A percentile compares a stretch with the other conserved stretches of the same genome.
Conservation (phyloP, 2,888 invertebrate genomes). For the Catocala sponsa region DNA sequence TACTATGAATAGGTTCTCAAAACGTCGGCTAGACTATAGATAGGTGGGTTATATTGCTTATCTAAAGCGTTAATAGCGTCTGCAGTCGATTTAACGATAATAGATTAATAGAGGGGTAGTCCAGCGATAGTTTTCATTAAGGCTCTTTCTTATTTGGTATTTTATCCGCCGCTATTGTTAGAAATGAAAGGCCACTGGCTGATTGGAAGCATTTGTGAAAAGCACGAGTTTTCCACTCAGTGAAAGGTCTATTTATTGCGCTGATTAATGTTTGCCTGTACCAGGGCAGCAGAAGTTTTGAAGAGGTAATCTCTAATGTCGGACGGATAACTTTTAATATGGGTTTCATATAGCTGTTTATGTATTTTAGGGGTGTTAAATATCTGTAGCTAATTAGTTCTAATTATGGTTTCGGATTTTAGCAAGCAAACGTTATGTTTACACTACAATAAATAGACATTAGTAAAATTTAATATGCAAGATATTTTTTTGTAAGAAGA, state of each 20-base stretch:
- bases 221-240: constrained; percentile 67
- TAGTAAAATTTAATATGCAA: too few relatives aligned
- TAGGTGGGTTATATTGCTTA: constrained; percentile 29
- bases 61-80: constrained; percentile 59
- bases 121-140: constrained; percentile 71
- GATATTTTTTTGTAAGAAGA: too few relatives aligned
- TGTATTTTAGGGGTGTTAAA: background rate
- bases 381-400: background rate
- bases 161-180: constrained; percentile 64
- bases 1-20: constrained; percentile 31
- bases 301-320: constrained; percentile 41
- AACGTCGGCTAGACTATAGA: constrained; percentile 16
- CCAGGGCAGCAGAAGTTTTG: constrained; percentile 37
- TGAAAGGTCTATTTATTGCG: constrained; percentile 62
- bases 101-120: constrained; percentile 63
- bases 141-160: constrained; percentile 68
- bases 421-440: too few relatives aligned
- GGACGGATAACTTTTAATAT: constrained; percentile 36
- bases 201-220: constrained; percentile 74
- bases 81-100: constrained; percentile 68
- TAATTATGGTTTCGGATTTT: too few relatives aligned
- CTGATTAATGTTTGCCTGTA: constrained; percentile 71
- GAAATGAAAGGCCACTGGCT: constrained; percentile 64
- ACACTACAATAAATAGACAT: too few relatives aligned
- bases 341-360: constrained; percentile 26